These are phyloP conservation scores for Drosophila anomalipes DNA, from an alignment of 2,888 invertebrate genomes.

Conservation along the genomic window DNA sequence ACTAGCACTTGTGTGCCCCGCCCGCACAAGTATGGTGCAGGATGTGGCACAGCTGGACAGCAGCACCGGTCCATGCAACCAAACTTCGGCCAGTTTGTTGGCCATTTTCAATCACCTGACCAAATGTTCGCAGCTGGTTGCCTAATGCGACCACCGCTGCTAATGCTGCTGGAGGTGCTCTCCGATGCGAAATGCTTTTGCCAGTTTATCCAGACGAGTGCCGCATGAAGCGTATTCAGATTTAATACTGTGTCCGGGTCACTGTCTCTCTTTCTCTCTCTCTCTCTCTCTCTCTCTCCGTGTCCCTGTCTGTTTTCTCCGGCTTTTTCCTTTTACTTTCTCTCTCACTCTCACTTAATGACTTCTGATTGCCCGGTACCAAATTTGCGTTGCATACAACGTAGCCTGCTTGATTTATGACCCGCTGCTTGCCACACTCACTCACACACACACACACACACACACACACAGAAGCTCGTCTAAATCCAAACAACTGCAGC, in stretches of 20 bases:
- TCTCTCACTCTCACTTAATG: neutral
- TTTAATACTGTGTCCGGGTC: slow-evolving; percentile 40
- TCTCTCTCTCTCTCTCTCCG: neutral
- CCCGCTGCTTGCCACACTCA: slow-evolving; percentile 6
- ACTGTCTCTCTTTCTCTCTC: neutral
- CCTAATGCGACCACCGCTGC: no score
- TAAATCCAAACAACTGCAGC: slow-evolving; percentile 10
- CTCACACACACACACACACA: neutral
- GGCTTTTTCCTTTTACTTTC: neutral
- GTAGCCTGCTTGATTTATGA: slow-evolving; percentile 58
- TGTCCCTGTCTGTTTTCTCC: neutral
- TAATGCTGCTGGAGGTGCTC: neutral
- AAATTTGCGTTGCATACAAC: slow-evolving; percentile 53
- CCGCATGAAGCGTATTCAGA: slow-evolving; percentile 60
- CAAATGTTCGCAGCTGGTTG: neutral
- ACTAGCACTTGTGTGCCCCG: neutral
- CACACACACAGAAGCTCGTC: neutral
- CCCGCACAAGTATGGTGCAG: neutral
- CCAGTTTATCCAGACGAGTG: slow-evolving; percentile 47
- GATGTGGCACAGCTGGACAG: neutral
- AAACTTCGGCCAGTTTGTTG: slow-evolving; percentile 1
- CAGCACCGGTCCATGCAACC: neutral
- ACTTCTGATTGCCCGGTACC: slow-evolving; percentile 24
- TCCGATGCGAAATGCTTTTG: slow-evolving; percentile 18
- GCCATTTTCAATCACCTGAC: neutral